Conservation (phyloP, 2,113 vertebrate genomes). For the Pitta sordida region DNA sequence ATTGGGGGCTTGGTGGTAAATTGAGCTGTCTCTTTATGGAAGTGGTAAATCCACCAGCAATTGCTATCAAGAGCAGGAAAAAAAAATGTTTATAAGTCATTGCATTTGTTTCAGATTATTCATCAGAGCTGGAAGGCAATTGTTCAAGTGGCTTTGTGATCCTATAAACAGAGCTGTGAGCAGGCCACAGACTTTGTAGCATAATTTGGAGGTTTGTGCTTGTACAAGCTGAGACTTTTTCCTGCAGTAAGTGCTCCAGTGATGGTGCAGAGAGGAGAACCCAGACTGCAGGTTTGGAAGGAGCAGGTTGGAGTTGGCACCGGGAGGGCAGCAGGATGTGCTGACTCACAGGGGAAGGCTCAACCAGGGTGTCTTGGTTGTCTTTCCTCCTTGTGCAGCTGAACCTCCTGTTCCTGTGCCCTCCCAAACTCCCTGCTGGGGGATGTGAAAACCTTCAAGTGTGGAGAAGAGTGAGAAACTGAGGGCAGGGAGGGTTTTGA, state of each 20-base stretch:
- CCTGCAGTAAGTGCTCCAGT: not conserved
- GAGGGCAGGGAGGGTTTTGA: not conserved
- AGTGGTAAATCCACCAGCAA: not conserved
- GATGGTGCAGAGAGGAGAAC: not conserved
- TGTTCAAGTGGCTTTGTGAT: constrained; percentile 14
- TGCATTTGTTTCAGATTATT: constrained; percentile 59
- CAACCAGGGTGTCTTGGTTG: not conserved
- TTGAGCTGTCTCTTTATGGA: not conserved
- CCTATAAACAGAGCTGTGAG: constrained; percentile 29
- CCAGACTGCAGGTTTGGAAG: not conserved
- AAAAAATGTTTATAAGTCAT: constrained; percentile 45
- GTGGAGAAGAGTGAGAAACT: not conserved
- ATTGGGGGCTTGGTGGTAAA: not conserved
- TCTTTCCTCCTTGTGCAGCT: not conserved
- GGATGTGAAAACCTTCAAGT: not conserved
- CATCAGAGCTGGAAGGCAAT: constrained; percentile 32
- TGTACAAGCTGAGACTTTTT: not conserved
- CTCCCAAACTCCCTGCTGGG: not conserved
- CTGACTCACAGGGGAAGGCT: not conserved
- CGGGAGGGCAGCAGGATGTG: not conserved
- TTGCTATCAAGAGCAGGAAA: constrained; percentile 7
- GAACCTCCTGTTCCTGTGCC: not conserved
- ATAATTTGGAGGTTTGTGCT: not conserved
- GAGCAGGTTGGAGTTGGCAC: not conserved
- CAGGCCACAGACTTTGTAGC: not conserved